A percentile compares a stretch with the other conserved stretches of the same genome.
Conservation (phyloP, 2,797 vertebrate species). For the Austrolebias charrua region DNA sequence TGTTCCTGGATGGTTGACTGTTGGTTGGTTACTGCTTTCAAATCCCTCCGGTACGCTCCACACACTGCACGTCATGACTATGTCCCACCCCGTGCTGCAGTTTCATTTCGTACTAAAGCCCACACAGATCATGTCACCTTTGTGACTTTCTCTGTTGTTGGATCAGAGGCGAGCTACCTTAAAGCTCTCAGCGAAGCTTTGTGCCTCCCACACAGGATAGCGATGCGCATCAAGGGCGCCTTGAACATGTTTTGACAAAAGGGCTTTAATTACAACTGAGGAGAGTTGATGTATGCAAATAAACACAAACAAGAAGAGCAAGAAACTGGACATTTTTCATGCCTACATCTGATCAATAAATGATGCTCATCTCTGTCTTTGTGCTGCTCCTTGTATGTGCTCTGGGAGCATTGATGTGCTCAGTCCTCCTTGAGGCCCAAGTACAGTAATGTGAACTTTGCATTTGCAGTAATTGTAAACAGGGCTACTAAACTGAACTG, state of each 20-base stretch:
- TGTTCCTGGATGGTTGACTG: constrained; percentile 1
- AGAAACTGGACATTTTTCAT: not conserved
- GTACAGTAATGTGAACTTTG: not conserved
- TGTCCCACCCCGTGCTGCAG: not conserved
- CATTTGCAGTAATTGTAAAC: not conserved
- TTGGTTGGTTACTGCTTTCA: not conserved
- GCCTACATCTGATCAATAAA: not conserved
- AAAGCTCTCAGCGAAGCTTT: not conserved
- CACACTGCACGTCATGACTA: constrained; percentile 1
- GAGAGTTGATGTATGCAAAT: not conserved
- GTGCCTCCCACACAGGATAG: not conserved
- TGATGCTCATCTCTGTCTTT: not conserved
- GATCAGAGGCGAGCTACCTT: not conserved
- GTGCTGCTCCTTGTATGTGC: not conserved
- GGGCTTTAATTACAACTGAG: constrained; percentile 5
- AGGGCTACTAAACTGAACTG: not conserved
- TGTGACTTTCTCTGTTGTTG: not conserved
- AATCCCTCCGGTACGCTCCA: not conserved
- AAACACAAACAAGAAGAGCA: not conserved
- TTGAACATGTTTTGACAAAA: not conserved
- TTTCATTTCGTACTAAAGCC: not conserved
- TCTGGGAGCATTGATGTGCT: not conserved
- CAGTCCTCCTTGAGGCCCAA: not conserved
- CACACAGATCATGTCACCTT: constrained; percentile 1
- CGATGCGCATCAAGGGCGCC: not conserved